Evolutionary conservation across 92 coral and sea anemone species (phyloP).

Genomic region (Palythoa grandiflora): DNA sequence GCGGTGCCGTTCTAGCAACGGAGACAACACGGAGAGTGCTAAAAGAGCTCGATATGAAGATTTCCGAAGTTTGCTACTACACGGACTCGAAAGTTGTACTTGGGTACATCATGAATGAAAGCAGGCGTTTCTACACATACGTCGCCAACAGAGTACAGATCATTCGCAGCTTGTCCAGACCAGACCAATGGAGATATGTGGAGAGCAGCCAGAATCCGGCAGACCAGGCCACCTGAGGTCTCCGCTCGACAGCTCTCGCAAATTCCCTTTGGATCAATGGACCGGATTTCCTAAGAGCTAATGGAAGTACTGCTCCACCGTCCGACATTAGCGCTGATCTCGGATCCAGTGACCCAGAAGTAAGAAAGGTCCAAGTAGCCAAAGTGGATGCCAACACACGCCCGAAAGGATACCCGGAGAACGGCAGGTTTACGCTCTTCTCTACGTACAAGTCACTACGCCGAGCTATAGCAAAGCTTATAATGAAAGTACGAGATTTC

Average conservation of each 20-base stretch:
- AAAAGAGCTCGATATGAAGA: slow-evolving; percentile 53
- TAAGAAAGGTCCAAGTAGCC: neutral
- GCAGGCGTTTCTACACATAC: slow-evolving; percentile 2
- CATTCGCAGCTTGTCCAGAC: neutral
- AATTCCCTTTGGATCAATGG: slow-evolving; percentile 36
- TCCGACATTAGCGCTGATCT: neutral
- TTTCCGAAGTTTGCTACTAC: slow-evolving; percentile 48
- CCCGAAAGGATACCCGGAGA: neutral
- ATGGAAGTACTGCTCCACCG: neutral
- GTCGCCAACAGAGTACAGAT: neutral
- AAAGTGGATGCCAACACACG: neutral
- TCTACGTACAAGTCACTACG: slow-evolving; percentile 16
- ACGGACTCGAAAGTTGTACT: neutral
- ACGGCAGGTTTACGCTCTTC: slow-evolving; percentile 22
- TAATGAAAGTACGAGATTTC: neutral
- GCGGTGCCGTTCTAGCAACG: slow-evolving; percentile 19
- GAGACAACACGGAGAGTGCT: slow-evolving; percentile 53
- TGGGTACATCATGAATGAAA: neutral
- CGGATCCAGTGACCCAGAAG: slow-evolving; percentile 46
- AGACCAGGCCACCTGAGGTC: slow-evolving; percentile 23
- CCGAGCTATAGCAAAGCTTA: slow-evolving; percentile 38
- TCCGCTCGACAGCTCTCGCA: neutral
- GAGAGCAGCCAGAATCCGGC: slow-evolving; percentile 30
- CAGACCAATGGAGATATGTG: slow-evolving; percentile 38
- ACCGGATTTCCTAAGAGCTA: slow-evolving; percentile 19